Conservation (phyloP, 1,140 invertebrate species). For the Acromyrmex echinatior region DNA sequence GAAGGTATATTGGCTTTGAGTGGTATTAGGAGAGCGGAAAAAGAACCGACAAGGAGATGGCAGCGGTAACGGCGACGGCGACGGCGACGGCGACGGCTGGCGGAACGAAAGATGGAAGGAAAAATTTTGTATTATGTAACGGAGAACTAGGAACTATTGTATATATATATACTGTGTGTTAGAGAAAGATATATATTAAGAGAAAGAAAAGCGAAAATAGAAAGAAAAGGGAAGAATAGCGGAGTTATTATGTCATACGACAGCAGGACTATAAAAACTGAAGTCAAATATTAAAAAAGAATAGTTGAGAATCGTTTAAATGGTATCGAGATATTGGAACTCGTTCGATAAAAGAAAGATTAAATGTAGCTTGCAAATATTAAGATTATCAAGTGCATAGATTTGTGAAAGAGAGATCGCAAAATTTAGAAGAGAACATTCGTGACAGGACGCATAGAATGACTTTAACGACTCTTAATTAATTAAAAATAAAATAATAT, state of each 20-base stretch:
- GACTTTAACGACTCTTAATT: not conserved
- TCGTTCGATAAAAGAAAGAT: not conserved
- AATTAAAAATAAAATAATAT: not conserved
- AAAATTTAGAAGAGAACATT: not conserved
- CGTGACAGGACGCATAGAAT: too few species aligned
- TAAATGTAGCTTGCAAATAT: not conserved
- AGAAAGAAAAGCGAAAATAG: not conserved
- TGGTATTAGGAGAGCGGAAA: constrained; percentile 63
- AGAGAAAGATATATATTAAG: not conserved
- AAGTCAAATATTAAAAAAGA: constrained; percentile 61
- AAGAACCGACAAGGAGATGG: constrained; percentile 39
- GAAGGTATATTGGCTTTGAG: constrained; percentile 69
- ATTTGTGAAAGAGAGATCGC: not conserved
- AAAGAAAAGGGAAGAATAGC: constrained; percentile 14
- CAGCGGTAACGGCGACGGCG: not conserved
- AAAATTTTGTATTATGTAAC: constrained; percentile 63
- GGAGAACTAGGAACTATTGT: constrained; percentile 1
- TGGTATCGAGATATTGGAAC: constrained; percentile 6
- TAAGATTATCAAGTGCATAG: not conserved
- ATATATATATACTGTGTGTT: not conserved
- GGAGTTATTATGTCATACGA: constrained; percentile 58
- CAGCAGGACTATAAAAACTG: not conserved
- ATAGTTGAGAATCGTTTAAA: constrained; percentile 26
- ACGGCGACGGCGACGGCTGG: constrained; percentile 1
- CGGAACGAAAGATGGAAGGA: constrained; percentile 35